phyloP scores from a whole-genome alignment of 2,797 vertebrate genomes.

The Phalloptychus januarius region DNA sequence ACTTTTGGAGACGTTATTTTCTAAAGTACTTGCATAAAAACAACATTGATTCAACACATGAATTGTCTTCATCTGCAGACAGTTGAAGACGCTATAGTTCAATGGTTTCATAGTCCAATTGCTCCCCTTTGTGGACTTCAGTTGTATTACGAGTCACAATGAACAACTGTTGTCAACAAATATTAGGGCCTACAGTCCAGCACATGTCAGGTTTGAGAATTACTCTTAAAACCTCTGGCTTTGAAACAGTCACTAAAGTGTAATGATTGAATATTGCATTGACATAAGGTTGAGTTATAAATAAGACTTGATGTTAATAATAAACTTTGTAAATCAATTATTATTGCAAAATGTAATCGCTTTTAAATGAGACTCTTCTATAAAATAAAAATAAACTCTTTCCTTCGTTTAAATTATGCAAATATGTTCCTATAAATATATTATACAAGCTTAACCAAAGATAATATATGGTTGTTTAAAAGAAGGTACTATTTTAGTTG shows the following conservation, averaged over 20 bases:
- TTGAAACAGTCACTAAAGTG: not conserved
- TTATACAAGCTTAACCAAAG: too few relatives aligned
- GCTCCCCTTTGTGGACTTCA: slow-evolving; percentile 55
- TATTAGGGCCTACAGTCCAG: not conserved
- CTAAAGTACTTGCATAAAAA: slow-evolving; percentile 21
- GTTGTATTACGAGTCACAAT: slow-evolving; percentile 17
- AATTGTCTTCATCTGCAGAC: slow-evolving; percentile 65
- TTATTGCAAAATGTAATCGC: not conserved
- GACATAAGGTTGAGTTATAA: not conserved
- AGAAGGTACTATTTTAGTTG: not conserved
- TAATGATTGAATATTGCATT: not conserved
- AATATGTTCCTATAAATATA: not conserved
- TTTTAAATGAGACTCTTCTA: not conserved
- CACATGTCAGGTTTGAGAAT: not conserved
- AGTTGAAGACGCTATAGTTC: not conserved
- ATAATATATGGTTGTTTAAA: not conserved
- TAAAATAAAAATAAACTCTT: not conserved
- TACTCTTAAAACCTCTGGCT: not conserved
- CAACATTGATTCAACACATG: slow-evolving; percentile 8
- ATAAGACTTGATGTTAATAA: not conserved
- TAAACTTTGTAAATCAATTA: not conserved
- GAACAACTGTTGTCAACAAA: not conserved
- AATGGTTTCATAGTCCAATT: slow-evolving; percentile 41
- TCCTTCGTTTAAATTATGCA: not conserved
- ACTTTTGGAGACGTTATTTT: slow-evolving; percentile 10